Evolutionary conservation across 2,113 vertebrate species (phyloP).

Genomic region (Prolemur simus): DNA sequence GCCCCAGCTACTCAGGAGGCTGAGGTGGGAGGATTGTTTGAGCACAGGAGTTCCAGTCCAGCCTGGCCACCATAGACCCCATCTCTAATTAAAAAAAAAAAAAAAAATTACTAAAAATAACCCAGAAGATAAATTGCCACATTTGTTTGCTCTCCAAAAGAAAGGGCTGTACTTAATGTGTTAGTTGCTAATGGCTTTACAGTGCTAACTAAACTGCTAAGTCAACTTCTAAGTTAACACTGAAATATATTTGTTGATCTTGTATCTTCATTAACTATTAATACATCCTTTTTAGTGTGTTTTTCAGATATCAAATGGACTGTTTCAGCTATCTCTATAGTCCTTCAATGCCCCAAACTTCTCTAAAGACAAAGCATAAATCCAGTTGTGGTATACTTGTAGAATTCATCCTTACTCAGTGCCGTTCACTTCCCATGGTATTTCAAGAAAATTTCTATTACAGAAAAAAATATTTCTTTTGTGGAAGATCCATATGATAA

Average conservation of each 20-base stretch:
- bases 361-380: constrained; percentile 11
- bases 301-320: neutral
- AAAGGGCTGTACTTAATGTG: neutral
- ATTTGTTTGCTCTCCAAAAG: constrained; percentile 48
- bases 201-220: constrained; percentile 17
- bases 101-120: constrained; percentile 28
- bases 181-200: constrained; percentile 17
- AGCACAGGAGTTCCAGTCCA: no score
- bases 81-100: neutral
- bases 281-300: neutral
- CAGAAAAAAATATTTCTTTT: neutral
- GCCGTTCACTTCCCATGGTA: neutral
- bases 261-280: constrained; percentile 10
- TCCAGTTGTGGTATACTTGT: neutral
- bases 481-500: neutral
- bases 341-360: neutral
- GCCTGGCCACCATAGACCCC: no score
- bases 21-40: no score
- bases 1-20: no score
- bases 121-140: neutral
- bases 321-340: neutral
- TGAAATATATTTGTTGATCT: neutral
- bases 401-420: neutral
- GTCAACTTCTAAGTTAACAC: neutral
- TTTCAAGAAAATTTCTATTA: constrained; percentile 26